Base-by-base conservation (phyloP, 2,888 invertebrate genomes). In the Neoitamus cyanurus region DNA sequence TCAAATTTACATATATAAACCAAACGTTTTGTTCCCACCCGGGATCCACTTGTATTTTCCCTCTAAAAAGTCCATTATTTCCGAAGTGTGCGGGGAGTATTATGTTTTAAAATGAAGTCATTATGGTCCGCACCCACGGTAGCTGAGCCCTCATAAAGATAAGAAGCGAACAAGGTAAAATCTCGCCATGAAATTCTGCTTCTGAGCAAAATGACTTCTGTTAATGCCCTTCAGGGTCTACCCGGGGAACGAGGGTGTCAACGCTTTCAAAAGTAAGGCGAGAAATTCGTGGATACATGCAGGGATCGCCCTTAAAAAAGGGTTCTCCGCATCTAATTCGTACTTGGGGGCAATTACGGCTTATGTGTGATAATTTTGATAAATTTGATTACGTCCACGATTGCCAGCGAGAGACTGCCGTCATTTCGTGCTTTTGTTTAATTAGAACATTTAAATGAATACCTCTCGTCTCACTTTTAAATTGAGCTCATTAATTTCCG, bases 361-460 rank as follows among this genome's bases (percentile, higher is more conserved):
- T 83, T 84, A 86, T 86, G 86, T 86, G 86, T 86, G 84, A 86
- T 86, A 86, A 86, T 86, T 84, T 83, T 84, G 84, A 84, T 84
- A 84, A 84, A 85, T 85, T 84, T 85, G 78, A 85, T 85, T 85
- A 69, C 73, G 25, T 69, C 48, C 69, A 69, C 69, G 48, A 82
- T 82, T 68, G 69, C 75, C 36, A 15, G 31, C 20, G 2, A 36
- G n/a, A 36, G 25, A 37, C 6, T 37, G 75, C 36, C 69, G 9
- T 69, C 69, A 69, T 82, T 82, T 80, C 69, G 25, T 82, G 37
- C 36, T 82, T 69, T 37, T 69, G 82, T 69, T 36, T 69, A 82
- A 82, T 82, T 46, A 31, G 78, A 58, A 28, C 42, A 58, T 78
- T 78, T 78, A 58, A 58, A 58, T 78, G 48, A 34, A 75, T 28